phyloP scores from a whole-genome alignment of 2,888 invertebrate species.

The Peribatodes rhomboidaria region DNA sequence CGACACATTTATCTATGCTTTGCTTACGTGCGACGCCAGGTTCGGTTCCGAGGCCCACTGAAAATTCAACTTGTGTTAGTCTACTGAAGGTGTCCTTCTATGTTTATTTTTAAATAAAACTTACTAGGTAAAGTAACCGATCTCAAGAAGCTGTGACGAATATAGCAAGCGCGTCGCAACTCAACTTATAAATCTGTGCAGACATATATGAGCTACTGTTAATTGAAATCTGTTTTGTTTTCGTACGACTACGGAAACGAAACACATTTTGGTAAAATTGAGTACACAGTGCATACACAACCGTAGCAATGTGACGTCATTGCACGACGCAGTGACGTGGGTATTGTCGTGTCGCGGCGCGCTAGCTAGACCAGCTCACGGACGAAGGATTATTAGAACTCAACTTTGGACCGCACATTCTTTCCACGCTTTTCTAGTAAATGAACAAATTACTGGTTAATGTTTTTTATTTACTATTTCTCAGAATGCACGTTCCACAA shows the following conservation, averaged over 20 bases:
- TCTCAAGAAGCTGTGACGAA: slow-evolving; percentile 1
- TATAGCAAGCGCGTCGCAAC: neutral
- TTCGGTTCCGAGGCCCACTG: slow-evolving; percentile 84
- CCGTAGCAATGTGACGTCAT: neutral
- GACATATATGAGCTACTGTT: neutral
- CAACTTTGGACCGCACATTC: slow-evolving; percentile 15
- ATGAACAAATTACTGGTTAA: neutral
- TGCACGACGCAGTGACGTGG: neutral
- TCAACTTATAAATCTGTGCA: neutral
- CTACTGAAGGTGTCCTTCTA: slow-evolving; percentile 67
- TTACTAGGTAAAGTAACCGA: slow-evolving; percentile 36
- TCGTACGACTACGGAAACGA: too few species aligned
- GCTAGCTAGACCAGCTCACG: neutral
- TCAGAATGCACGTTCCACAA: slow-evolving; percentile 17
- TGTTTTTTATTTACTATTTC: too few species aligned
- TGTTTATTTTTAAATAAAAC: neutral
- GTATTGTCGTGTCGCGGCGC: neutral
- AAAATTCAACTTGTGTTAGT: slow-evolving; percentile 82
- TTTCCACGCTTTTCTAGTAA: neutral
- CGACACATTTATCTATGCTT: slow-evolving; percentile 76
- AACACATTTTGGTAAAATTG: too few species aligned
- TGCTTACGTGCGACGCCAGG: slow-evolving; percentile 83
- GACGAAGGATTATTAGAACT: neutral
- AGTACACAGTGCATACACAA: neutral
- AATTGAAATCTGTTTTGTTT: too few species aligned